Conservation (phyloP, 2,797 vertebrate species). For the Alosa sapidissima region DNA sequence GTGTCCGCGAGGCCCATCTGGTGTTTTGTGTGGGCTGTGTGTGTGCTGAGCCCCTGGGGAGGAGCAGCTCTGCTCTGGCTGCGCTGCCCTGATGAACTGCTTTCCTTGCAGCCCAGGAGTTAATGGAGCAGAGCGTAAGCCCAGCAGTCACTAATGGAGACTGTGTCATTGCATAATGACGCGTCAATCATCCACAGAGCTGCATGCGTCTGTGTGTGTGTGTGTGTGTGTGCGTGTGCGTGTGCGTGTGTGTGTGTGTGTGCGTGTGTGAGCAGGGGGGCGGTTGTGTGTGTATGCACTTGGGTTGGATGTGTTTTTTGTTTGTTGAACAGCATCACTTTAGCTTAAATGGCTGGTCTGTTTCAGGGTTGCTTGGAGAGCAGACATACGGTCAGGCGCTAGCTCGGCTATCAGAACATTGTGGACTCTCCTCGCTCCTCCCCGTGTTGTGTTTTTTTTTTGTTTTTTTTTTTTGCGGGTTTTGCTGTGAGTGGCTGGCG, state of each 20-base stretch:
- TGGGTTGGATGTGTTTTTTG: neutral
- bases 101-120: neutral
- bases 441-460: neutral
- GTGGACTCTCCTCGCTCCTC: neutral
- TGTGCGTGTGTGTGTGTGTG: slow-evolving; percentile 25
- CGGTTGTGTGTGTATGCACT: neutral
- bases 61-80: neutral
- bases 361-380: neutral
- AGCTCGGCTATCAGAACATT: neutral
- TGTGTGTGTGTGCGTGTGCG: slow-evolving; percentile 24
- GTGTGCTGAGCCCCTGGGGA: neutral
- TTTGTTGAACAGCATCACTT: neutral
- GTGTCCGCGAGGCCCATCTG: neutral
- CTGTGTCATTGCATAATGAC: neutral
- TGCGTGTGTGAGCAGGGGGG: neutral
- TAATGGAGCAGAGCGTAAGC: neutral
- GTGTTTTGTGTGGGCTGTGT: neutral
- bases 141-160: neutral
- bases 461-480: neutral
- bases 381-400: neutral
- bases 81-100: neutral
- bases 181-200: slow-evolving; percentile 1
- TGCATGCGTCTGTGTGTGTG: neutral
- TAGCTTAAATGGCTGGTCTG: neutral
- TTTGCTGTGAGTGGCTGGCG: neutral